phyloP scores from a whole-genome alignment of 2,888 invertebrate genomes.

The Caradrina kadenii region DNA sequence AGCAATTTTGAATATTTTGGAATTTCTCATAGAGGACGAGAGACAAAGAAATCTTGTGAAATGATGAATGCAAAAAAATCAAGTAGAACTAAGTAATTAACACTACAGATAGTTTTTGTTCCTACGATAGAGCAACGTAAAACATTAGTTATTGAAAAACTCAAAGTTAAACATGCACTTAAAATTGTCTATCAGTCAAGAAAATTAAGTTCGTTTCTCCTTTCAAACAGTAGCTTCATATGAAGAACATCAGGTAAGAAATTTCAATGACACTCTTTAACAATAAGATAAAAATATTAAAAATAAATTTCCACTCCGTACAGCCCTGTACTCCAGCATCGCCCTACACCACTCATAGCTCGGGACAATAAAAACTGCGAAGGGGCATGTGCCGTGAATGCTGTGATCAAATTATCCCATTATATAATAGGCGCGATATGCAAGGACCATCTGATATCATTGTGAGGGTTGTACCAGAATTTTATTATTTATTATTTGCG shows the following conservation, averaged over 20 bases:
- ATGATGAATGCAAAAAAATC: no score
- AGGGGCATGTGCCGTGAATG: slow-evolving; percentile 72
- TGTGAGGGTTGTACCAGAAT: slow-evolving; percentile 72
- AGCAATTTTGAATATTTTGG: not conserved
- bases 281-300: not conserved
- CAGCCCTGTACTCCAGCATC: slow-evolving; percentile 71
- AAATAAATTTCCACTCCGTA: slow-evolving; percentile 36
- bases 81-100: no score
- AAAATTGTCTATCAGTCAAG: no score
- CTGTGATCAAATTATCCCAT: slow-evolving; percentile 83
- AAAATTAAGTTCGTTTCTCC: no score
- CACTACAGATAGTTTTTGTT: no score
- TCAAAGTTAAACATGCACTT: no score
- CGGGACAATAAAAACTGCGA: slow-evolving; percentile 79
- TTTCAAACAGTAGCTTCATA: no score
- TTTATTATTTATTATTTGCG: slow-evolving; percentile 74
- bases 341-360: slow-evolving; percentile 64
- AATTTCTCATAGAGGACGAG: not conserved
- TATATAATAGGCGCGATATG: slow-evolving; percentile 81
- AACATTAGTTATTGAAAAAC: no score
- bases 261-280: not conserved
- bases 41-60: no score
- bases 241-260: not conserved
- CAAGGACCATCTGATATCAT: slow-evolving; percentile 79
- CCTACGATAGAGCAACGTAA: no score